phyloP scores from a whole-genome alignment of 2,113 vertebrate species.

The Phocoena sinus region DNA sequence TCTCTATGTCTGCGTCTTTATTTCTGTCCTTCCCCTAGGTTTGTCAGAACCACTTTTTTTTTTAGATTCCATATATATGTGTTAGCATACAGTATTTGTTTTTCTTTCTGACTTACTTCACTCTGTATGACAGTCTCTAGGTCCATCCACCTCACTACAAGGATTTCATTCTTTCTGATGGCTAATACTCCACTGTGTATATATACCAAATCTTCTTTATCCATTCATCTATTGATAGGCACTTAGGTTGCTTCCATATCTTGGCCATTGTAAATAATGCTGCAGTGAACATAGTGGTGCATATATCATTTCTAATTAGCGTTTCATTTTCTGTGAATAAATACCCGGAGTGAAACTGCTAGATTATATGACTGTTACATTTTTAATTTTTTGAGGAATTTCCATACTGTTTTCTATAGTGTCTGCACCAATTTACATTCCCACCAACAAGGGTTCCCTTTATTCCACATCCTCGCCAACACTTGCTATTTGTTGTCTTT shows the following conservation, averaged over 20 bases:
- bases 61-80: too few species aligned
- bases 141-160: too few species aligned
- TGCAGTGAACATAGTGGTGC: not conserved
- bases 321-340: not conserved
- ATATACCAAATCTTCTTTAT: too few species aligned
- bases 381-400: not conserved
- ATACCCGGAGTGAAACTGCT: not conserved
- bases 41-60: too few species aligned
- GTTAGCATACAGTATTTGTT: too few species aligned
- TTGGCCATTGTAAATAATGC: not conserved
- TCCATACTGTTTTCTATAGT: not conserved
- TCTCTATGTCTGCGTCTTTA: too few species aligned
- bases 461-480: not conserved
- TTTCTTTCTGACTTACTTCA: too few species aligned
- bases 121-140: too few species aligned
- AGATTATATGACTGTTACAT: not conserved
- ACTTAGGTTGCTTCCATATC: not conserved
- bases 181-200: too few species aligned
- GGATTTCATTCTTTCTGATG: too few species aligned
- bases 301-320: not conserved
- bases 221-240: too few species aligned
- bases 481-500: not conserved
- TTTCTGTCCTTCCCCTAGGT: too few species aligned
- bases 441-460: not conserved
- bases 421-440: not conserved